These are phyloP conservation scores for Meda fulgida DNA, from an alignment of 2,797 vertebrate species.

Conservation along the genomic window DNA sequence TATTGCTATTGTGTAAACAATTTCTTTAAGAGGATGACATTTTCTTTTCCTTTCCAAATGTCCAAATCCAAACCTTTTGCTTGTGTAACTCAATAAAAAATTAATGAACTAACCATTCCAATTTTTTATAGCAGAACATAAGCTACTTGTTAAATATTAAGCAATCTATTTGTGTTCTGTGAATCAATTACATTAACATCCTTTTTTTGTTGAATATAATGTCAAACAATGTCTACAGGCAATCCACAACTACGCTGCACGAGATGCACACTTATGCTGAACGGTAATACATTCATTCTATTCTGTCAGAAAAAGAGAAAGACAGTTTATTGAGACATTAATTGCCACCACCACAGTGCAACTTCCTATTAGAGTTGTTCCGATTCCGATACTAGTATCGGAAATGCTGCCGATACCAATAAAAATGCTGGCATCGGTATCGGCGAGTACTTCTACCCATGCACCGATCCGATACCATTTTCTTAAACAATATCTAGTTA, in stretches of 20 bases:
- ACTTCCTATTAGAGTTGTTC: background rate
- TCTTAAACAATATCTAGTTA: no score
- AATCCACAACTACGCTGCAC: background rate
- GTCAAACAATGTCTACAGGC: background rate
- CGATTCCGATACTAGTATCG: no score
- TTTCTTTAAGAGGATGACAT: conserved; percentile 13
- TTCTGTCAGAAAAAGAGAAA: background rate
- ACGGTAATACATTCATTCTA: background rate
- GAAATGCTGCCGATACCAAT: no score
- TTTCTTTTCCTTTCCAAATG: conserved; percentile 11
- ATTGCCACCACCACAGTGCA: background rate
- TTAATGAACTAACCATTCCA: background rate
- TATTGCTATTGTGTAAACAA: conserved; percentile 34
- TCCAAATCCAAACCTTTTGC: conserved; percentile 21
- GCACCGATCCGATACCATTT: no score
- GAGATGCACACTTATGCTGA: background rate
- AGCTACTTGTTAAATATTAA: background rate
- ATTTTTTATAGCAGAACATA: background rate
- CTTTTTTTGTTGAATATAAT: background rate
- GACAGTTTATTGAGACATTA: background rate
- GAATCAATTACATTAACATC: background rate
- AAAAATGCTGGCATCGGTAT: no score
- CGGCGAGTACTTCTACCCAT: no score
- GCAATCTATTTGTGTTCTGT: background rate
- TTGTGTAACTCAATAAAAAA: conserved; percentile 15